A percentile compares a stretch with the other conserved stretches of the same genome.
Evolutionary conservation across 2,888 invertebrate species (phyloP).

Genomic region (Hyposoter dolosus): DNA sequence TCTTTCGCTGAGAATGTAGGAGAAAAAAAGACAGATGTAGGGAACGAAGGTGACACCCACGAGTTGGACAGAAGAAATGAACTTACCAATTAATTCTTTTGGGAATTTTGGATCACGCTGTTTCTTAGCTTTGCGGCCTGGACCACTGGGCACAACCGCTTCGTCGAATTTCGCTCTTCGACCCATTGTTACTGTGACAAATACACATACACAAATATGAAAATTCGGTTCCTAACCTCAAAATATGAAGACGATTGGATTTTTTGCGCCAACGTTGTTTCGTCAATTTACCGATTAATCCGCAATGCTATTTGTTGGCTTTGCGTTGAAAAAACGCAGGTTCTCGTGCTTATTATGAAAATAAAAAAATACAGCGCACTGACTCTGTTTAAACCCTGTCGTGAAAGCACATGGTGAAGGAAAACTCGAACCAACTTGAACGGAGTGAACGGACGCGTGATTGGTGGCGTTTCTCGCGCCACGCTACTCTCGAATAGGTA

Average conservation of each 20-base stretch:
- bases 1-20: constrained; percentile 83
- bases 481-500: too few relatives aligned
- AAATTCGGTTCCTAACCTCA: constrained; percentile 34
- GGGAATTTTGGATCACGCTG: constrained; percentile 92
- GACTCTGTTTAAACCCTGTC: background rate
- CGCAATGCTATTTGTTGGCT: background rate
- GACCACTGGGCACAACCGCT: constrained; percentile 91
- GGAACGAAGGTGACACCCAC: background rate
- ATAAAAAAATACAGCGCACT: background rate
- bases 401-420: background rate
- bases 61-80: background rate
- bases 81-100: constrained; percentile 86
- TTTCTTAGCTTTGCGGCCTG: constrained; percentile 94
- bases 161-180: constrained; percentile 93
- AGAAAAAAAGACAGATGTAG: background rate
- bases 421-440: background rate
- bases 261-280: background rate
- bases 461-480: background rate
- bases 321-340: background rate
- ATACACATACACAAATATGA: background rate
- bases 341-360: background rate
- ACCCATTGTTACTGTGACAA: constrained; percentile 88
- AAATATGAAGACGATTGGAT: background rate
- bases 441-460: background rate
- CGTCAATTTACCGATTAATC: background rate